These are phyloP conservation scores for Tragelaphus buxtoni DNA, from an alignment of 2,113 vertebrate species.

Conservation along the genomic window DNA sequence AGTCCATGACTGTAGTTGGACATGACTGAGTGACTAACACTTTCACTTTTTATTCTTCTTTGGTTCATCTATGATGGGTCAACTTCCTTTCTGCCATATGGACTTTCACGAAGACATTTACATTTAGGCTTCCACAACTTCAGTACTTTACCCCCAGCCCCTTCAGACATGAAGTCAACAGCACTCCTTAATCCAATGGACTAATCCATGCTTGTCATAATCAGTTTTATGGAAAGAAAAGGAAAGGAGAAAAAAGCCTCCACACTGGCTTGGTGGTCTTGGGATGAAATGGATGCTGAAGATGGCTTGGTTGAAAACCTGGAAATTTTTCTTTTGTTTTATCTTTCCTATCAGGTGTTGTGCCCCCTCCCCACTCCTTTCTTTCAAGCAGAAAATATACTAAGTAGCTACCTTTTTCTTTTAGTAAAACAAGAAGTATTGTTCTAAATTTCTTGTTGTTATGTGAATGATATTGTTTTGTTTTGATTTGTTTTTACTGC, in stretches of 20 bases:
- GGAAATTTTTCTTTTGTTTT: neutral
- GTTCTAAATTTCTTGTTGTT: neutral
- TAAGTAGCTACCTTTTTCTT: neutral
- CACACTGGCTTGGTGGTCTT: neutral
- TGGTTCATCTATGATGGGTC: neutral
- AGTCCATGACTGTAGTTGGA: neutral
- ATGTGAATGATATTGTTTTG: neutral
- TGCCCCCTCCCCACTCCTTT: neutral
- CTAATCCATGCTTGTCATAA: too few species aligned
- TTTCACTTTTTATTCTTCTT: neutral
- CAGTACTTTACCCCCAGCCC: neutral
- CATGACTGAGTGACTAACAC: neutral
- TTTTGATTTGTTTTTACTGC: neutral
- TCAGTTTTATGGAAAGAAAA: neutral
- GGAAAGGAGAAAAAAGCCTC: neutral
- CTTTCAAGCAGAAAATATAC: neutral
- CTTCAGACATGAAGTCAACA: neutral
- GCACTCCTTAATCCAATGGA: neutral
- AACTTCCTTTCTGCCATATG: neutral
- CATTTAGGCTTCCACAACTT: neutral
- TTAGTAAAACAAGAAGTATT: neutral
- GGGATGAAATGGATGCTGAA: neutral
- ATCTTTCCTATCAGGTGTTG: neutral
- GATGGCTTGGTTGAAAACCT: neutral
- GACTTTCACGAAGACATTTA: neutral